Evolutionary conservation across 2,888 invertebrate species (phyloP), one percentile per base, ranked within the genome.

Genomic region (Lacanobia wlatinum): DNA sequence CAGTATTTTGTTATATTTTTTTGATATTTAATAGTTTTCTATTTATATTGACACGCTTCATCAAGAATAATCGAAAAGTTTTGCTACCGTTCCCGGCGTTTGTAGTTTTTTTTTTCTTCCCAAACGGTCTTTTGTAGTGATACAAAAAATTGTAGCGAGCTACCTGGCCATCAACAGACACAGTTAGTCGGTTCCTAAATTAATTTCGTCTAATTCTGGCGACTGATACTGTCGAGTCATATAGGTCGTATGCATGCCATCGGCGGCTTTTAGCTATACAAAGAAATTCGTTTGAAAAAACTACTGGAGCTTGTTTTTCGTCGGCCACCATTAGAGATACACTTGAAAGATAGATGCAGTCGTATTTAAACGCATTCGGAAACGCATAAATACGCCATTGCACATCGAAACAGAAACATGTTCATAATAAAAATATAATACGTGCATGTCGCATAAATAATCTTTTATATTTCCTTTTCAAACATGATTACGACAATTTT

Each of bases 31-130:
- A 94, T 92, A 91, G 94, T 89, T 92, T 94, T 93, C 93, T 93
- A 92, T 94, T 93, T 91, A 92, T 91, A 91, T 87, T 90, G 94
- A 91, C 88, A 95, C 92, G 94, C 89, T 89, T 90, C 90, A 91
- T 92, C 89, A 88, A 76, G 84, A 90, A 93, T 92, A 94, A 94
- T 94, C 90, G 85, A 91, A 90, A 91, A 91, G 87, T 90, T 91
- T 91, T 91, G 96, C 96, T 96, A 96, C 96, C 93, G 96, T 94
- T 94, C 90, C 89, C 89, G 87, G 79, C 87, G 87, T 87, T 90
- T 89, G 84, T 89, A 72, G 84, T 80, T 80, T 87, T 90, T 92
- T 90, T 92, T 92, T 92, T 85, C 72, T 91, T 84, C 73, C 69
- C 78, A 88, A 90, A 86, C 85, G 88, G 80, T 89, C 89, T 87